A percentile compares a stretch with the other conserved stretches of the same genome.
Conservation (phyloP, 2,113 vertebrate genomes). For the Athene noctua region DNA sequence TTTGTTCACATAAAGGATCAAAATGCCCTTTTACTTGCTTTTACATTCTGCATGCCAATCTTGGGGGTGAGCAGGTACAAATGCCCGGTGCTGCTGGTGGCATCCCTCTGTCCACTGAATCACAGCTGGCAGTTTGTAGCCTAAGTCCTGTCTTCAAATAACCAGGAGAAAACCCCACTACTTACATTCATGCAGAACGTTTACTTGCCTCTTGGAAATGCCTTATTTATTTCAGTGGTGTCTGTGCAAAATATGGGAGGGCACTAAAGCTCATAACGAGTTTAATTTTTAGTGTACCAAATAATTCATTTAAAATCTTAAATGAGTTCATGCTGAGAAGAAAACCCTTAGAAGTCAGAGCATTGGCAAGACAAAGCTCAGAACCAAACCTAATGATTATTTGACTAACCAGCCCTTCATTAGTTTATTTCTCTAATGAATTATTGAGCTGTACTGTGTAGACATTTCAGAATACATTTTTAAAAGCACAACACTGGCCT, state of each 20-base stretch:
- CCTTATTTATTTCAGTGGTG: not conserved
- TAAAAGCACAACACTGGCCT: not conserved
- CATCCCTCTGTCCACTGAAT: constrained; percentile 18
- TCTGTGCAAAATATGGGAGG: not conserved
- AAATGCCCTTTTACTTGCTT: constrained; percentile 52
- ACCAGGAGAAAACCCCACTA: not conserved
- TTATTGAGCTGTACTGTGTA: not conserved
- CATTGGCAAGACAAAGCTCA: not conserved
- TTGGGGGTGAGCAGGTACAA: not conserved
- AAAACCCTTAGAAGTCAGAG: not conserved
- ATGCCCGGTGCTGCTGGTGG: not conserved
- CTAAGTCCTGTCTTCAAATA: not conserved
- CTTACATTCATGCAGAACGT: not conserved
- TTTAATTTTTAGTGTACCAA: constrained; percentile 43
- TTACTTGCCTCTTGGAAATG: constrained; percentile 3
- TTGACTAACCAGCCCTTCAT: constrained; percentile 12
- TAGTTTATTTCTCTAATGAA: constrained; percentile 43
- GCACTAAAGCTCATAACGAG: not conserved
- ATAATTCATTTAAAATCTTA: constrained; percentile 58
- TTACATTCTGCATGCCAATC: not conserved
- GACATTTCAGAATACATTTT: not conserved
- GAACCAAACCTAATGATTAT: constrained; percentile 2
- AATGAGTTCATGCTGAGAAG: constrained; percentile 57
- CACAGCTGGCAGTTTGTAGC: not conserved
- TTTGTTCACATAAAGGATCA: constrained; percentile 66